These are phyloP conservation scores for Bovichtus diacanthus DNA, from an alignment of 2,797 vertebrate species.

Conservation along the genomic window DNA sequence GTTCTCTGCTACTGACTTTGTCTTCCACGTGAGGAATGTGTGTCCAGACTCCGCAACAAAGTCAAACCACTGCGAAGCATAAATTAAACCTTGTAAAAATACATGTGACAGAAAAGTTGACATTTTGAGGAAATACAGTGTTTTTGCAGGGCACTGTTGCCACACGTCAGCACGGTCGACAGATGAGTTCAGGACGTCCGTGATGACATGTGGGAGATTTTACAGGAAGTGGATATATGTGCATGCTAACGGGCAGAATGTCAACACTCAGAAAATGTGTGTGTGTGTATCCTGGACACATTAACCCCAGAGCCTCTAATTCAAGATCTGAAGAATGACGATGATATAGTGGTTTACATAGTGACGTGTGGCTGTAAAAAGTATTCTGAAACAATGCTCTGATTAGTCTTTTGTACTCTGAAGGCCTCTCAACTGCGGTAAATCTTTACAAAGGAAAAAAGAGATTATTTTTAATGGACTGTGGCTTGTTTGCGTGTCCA, in stretches of 20 bases:
- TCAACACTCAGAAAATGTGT: slow-evolving; percentile 26
- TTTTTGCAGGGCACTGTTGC: slow-evolving; percentile 41
- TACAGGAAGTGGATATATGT: slow-evolving; percentile 35
- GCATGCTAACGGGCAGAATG: slow-evolving; percentile 9
- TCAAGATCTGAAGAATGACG: slow-evolving; percentile 19
- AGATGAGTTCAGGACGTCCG: slow-evolving; percentile 34
- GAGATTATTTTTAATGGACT: slow-evolving; percentile 33
- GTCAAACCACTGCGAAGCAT: slow-evolving; percentile 23
- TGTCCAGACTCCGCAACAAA: slow-evolving; percentile 2
- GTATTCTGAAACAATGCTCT: slow-evolving; percentile 25
- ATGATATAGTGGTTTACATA: slow-evolving; percentile 28
- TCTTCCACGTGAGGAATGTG: neutral
- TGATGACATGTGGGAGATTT: slow-evolving; percentile 34
- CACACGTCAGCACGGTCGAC: slow-evolving; percentile 23
- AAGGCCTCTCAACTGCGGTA: neutral
- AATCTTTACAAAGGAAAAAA: slow-evolving; percentile 33
- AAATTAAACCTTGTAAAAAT: slow-evolving; percentile 34
- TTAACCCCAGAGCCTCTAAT: slow-evolving; percentile 22
- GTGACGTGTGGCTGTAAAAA: slow-evolving; percentile 26
- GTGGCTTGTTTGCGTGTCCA: slow-evolving; percentile 40
- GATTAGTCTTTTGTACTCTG: slow-evolving; percentile 27
- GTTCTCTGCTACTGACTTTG: slow-evolving; percentile 10
- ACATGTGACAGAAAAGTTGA: slow-evolving; percentile 22
- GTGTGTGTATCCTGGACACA: slow-evolving; percentile 51
- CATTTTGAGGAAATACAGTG: slow-evolving; percentile 26